Conservation (phyloP, 2,797 vertebrate species). For the Varecia variegata region DNA sequence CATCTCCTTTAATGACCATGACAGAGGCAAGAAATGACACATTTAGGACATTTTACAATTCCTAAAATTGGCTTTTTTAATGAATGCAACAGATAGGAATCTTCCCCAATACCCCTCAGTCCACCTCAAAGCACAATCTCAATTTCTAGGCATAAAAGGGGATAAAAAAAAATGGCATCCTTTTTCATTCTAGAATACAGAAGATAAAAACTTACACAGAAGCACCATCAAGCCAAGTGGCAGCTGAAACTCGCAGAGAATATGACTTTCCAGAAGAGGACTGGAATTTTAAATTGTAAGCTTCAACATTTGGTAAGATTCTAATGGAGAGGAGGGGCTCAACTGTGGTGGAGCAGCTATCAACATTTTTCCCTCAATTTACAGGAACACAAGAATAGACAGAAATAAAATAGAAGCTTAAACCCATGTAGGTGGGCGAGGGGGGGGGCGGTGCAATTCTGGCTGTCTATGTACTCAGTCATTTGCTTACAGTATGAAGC, state of each 20-base stretch:
- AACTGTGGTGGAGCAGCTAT: neutral
- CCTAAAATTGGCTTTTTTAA: neutral
- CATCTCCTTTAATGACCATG: neutral
- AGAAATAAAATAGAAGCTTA: constrained; percentile 18
- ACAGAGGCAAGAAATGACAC: neutral
- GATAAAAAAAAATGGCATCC: neutral
- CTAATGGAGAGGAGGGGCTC: neutral
- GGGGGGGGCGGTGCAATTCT: no score
- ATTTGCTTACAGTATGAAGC: neutral
- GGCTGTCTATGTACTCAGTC: neutral
- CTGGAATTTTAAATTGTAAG: constrained; percentile 25
- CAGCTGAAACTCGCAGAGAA: neutral
- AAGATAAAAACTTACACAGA: neutral
- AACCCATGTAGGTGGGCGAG: no score
- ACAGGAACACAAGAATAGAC: neutral
- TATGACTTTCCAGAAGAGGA: neutral
- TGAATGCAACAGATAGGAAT: neutral
- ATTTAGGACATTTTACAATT: neutral
- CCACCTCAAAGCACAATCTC: neutral
- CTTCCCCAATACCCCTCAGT: neutral
- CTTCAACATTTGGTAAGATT: constrained; percentile 10
- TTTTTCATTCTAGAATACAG: neutral
- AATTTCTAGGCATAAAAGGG: neutral
- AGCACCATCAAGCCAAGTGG: neutral
- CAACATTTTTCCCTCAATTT: neutral